Base-by-base conservation (phyloP, 1,140 invertebrate species). In the Drosophila orosa region DNA sequence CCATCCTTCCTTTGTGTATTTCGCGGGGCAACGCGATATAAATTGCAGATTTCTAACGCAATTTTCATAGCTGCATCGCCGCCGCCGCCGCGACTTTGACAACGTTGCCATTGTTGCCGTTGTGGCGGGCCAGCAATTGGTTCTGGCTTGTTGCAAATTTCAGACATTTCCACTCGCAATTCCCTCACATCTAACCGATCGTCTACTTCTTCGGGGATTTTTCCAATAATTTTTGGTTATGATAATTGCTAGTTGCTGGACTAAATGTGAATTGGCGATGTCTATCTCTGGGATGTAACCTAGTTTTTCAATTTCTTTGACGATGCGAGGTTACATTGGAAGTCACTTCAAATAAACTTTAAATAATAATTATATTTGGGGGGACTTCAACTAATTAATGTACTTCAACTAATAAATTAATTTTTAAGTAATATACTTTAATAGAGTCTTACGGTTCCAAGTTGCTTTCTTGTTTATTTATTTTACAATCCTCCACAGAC, bases 31-130 rank as follows among this genome's bases (percentile, higher is more conserved):
- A 61, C 45, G 69, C 79, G 63, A 87, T 89, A 89, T 89, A 89
- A 89, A 89, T 89, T 89, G 84, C 84, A 89, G 84, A 89, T 89
- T 89, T 89, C 84, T 89, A 89, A 89, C 84, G 84, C 84, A 89
- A 89, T 87, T 87, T 87, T 87, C 80, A 89, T 80, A 89, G 80
- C 59, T 90, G 77, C 69, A 84, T 74, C 77, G 68, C 78, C 60
- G 50, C 61, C 62, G 73, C 69, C 60, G 55, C 65, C 65, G 73
- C 69, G 50, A 65, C 74, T 78, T 78, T 84, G 84, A 87, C 84
- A 87, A 74, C 72, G 50, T 35, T 15, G 84, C 61, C 83, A 79
- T 79, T 87, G 82, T 86, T 78, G 78, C 65, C 19, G 48, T 48
- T 50, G 35, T 31, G 47, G 45, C 19, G 29, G 22, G 25, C 19